Evolutionary conservation across 1,140 invertebrate species (phyloP).

Genomic region (Holcopasites calliopsidis): DNA sequence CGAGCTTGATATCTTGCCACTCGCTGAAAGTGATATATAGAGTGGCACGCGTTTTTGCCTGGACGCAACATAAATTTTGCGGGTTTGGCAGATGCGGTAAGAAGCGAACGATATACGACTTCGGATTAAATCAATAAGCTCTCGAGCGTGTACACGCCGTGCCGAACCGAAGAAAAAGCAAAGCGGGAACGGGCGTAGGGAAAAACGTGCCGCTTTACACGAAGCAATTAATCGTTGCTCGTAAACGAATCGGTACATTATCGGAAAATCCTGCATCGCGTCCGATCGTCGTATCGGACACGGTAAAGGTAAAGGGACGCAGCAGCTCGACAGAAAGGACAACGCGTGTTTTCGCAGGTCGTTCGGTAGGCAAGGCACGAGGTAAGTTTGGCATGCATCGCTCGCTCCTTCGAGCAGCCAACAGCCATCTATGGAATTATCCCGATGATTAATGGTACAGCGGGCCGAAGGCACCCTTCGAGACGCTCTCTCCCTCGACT

Average conservation of each 20-base stretch:
- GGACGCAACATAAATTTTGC: conserved; percentile 43
- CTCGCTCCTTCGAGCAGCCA: conserved; percentile 72
- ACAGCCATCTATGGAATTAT: conserved; percentile 75
- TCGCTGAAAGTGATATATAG: conserved; percentile 36
- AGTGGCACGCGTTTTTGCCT: conserved; percentile 49
- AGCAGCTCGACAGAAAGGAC: conserved; percentile 30
- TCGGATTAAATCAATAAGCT: conserved; percentile 47
- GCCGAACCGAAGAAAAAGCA: background rate
- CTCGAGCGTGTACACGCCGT: background rate
- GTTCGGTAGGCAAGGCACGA: conserved; percentile 64
- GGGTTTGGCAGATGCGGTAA: conserved; percentile 35
- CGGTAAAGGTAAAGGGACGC: background rate
- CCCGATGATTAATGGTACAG: conserved; percentile 73
- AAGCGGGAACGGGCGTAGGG: background rate
- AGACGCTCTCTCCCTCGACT: conserved; percentile 48
- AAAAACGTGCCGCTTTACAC: conserved; percentile 14
- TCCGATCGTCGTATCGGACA: background rate
- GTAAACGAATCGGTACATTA: background rate
- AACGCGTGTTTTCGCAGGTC: conserved; percentile 58
- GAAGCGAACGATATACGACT: conserved; percentile 33
- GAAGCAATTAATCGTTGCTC: conserved; percentile 4
- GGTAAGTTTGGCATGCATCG: conserved; percentile 76
- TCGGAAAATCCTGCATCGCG: too few species aligned
- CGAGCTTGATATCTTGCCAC: conserved; percentile 21
- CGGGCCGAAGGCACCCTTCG: conserved; percentile 59